These are phyloP conservation scores for Pterocles gutturalis DNA, from an alignment of 2,113 vertebrate genomes.

Conservation along the genomic window DNA sequence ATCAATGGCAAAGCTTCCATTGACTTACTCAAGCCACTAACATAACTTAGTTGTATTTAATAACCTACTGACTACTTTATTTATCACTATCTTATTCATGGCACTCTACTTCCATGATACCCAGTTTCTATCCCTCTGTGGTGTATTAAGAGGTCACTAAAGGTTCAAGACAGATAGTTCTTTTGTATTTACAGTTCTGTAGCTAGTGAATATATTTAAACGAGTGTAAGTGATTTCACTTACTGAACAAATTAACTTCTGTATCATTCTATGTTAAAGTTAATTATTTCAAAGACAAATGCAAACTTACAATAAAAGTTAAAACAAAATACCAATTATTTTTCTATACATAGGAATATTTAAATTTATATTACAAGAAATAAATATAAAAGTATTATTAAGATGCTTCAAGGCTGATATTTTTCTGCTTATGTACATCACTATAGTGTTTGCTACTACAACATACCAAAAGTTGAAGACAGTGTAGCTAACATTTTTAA, in stretches of 20 bases:
- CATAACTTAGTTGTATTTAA: neutral
- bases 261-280: neutral
- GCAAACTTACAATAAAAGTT: conserved; percentile 56
- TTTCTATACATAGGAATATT: conserved; percentile 74
- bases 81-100: neutral
- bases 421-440: conserved; percentile 73
- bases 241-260: conserved; percentile 33
- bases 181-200: neutral
- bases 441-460: conserved; percentile 41
- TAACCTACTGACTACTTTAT: neutral
- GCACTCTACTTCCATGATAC: neutral
- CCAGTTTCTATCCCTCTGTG: neutral
- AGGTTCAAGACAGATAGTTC: neutral
- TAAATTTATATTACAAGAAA: conserved; percentile 80
- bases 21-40: neutral
- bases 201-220: neutral
- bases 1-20: neutral
- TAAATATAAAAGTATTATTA: conserved; percentile 79
- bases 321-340: conserved; percentile 50
- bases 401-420: conserved; percentile 37
- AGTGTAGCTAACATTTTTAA: conserved; percentile 32
- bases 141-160: neutral
- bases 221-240: conserved; percentile 42
- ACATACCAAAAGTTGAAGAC: conserved; percentile 54
- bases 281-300: conserved; percentile 8